phyloP scores from a whole-genome alignment of 2,797 vertebrate genomes.

The Etheostoma nigrum region DNA sequence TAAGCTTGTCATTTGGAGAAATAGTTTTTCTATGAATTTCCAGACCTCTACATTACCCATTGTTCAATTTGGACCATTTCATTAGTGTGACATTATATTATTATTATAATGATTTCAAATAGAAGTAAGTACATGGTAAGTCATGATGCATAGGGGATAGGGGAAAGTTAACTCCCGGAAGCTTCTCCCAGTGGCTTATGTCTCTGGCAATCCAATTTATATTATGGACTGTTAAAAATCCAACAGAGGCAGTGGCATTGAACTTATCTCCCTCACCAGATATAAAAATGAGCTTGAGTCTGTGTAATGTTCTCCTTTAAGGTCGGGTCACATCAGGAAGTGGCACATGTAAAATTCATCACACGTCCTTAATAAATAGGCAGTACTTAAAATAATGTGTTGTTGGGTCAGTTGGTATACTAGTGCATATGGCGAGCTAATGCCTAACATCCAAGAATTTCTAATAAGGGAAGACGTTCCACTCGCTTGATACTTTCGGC shows the following conservation, averaged over 20 bases:
- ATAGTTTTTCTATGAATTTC: not conserved
- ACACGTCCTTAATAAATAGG: not conserved
- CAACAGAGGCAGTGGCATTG: not conserved
- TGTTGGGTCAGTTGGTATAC: not conserved
- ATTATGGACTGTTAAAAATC: not conserved
- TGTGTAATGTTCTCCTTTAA: not conserved
- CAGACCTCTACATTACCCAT: not conserved
- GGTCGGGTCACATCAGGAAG: not conserved
- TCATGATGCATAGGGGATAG: not conserved
- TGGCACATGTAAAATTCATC: not conserved
- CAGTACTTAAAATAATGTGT: not conserved
- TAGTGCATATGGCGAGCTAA: not conserved
- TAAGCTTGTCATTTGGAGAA: not conserved
- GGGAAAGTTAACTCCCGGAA: not conserved
- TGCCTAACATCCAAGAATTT: too few relatives aligned
- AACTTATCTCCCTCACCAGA: not conserved
- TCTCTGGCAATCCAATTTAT: not conserved
- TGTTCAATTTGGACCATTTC: not conserved
- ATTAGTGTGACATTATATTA: constrained; percentile 3
- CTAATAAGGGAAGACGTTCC: too few relatives aligned
- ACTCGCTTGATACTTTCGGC: too few relatives aligned
- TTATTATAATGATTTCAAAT: constrained; percentile 7
- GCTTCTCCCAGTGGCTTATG: not conserved
- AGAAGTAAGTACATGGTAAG: not conserved
- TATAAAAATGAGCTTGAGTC: not conserved